These are phyloP conservation scores for Gymnogyps californianus DNA, from an alignment of 2,113 vertebrate species.

Conservation along the genomic window DNA sequence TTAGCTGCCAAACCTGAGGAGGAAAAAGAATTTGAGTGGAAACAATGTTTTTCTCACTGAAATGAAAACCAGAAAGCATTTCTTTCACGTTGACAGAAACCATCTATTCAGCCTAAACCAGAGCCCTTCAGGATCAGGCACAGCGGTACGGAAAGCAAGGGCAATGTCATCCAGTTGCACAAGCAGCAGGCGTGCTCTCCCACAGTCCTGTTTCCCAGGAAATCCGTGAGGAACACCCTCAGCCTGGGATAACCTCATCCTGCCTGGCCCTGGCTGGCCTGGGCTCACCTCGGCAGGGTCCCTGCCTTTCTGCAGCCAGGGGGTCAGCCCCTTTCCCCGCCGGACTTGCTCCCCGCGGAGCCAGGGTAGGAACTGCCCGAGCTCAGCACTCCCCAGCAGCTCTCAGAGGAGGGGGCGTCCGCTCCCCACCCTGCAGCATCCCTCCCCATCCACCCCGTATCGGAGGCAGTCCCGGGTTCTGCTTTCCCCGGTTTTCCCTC, in stretches of 20 bases:
- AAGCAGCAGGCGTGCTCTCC: background rate
- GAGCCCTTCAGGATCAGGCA: background rate
- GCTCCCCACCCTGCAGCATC: background rate
- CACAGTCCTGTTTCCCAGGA: background rate
- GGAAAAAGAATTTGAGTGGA: background rate
- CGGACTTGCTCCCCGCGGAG: background rate
- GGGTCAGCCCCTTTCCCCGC: background rate
- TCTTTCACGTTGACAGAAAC: background rate
- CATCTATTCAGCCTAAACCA: background rate
- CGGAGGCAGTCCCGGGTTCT: background rate
- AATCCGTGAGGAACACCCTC: fast-evolving
- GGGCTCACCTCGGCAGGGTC: background rate
- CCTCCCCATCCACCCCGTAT: fast-evolving
- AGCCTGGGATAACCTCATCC: background rate
- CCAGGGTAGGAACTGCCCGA: fast-evolving
- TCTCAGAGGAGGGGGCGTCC: background rate
- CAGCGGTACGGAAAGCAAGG: fast-evolving
- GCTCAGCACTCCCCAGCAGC: background rate
- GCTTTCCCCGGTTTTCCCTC: background rate
- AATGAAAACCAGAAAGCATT: background rate
- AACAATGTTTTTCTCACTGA: background rate
- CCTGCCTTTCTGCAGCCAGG: background rate
- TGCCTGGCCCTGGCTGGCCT: background rate
- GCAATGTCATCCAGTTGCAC: background rate
- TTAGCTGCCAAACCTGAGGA: background rate